Percentiles rank a stretch among this genome's conserved stretches.
These are phyloP conservation scores for Chalcis sispes DNA, from an alignment of 2,888 invertebrate genomes.

Conservation along the genomic window DNA sequence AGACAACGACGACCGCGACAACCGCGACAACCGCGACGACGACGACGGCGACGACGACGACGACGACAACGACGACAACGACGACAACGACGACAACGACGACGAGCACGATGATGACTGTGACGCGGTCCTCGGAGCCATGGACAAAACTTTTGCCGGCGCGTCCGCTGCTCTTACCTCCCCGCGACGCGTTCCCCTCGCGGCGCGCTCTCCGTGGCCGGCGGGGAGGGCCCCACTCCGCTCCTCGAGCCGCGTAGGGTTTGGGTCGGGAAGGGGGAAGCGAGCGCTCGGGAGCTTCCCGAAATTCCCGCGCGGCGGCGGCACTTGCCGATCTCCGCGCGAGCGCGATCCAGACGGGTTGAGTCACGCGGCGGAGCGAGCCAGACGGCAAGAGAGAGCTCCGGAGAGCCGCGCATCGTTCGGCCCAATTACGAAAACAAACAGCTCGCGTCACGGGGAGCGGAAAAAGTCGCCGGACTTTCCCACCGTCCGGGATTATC, in stretches of 20 bases:
- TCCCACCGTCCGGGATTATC: neutral
- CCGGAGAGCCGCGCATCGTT: slow-evolving; percentile 6
- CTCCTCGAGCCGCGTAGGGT: slow-evolving; percentile 42
- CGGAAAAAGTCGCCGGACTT: slow-evolving; percentile 8
- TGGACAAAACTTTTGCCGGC: slow-evolving; percentile 74
- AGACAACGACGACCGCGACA: too few species aligned
- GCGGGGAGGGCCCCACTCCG: slow-evolving; percentile 58
- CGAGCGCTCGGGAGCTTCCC: slow-evolving; percentile 67
- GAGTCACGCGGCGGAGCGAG: slow-evolving; percentile 68
- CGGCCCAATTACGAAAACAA: slow-evolving; percentile 56
- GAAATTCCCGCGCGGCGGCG: slow-evolving; percentile 74
- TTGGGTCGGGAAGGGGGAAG: slow-evolving; percentile 5
- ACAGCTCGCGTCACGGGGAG: too few species aligned
- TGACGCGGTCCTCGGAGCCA: slow-evolving; percentile 51
- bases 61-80: too few species aligned
- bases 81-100: too few species aligned
- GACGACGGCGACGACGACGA: too few species aligned
- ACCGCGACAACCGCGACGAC: too few species aligned
- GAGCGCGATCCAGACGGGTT: slow-evolving; percentile 65
- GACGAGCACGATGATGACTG: too few species aligned
- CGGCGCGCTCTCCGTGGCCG: slow-evolving; percentile 54
- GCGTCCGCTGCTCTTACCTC: slow-evolving; percentile 50
- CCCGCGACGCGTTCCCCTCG: slow-evolving; percentile 52
- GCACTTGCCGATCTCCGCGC: slow-evolving; percentile 64
- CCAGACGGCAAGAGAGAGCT: slow-evolving; percentile 31